These are phyloP conservation scores for Julus scandinavius DNA, from an alignment of 2,888 invertebrate species.

Conservation along the genomic window DNA sequence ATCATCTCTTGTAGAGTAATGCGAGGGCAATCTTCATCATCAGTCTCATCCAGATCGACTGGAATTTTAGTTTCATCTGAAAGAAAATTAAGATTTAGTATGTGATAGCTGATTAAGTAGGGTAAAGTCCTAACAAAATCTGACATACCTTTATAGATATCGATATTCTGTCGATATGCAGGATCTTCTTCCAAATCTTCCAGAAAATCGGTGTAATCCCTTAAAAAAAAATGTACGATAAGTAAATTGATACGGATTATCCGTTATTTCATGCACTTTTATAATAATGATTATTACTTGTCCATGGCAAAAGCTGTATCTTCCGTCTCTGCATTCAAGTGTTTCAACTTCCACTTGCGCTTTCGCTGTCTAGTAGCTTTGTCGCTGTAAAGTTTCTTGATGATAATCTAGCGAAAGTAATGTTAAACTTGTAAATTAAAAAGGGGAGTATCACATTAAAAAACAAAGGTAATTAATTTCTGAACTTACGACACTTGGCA, in stretches of 20 bases:
- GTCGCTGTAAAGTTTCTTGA: slow-evolving; percentile 88
- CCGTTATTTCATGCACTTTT: neutral
- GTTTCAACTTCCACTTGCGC: slow-evolving; percentile 89
- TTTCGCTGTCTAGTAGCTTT: slow-evolving; percentile 76
- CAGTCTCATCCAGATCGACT: slow-evolving; percentile 71
- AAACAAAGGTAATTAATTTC: neutral
- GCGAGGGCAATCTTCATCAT: slow-evolving; percentile 71
- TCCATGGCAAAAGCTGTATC: slow-evolving; percentile 65
- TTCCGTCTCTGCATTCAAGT: slow-evolving; percentile 72
- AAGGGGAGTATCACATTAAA: neutral
- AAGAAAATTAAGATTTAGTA: slow-evolving; percentile 53
- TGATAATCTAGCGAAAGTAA: slow-evolving; percentile 72
- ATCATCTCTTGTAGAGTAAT: slow-evolving; percentile 93
- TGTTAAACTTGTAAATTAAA: neutral
- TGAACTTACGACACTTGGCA: slow-evolving; percentile 84
- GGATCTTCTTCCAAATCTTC: slow-evolving; percentile 98
- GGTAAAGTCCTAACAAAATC: neutral
- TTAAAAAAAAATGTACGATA: slow-evolving; percentile 68
- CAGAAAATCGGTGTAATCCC: slow-evolving; percentile 94
- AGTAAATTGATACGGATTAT: neutral
- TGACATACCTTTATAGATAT: slow-evolving; percentile 77
- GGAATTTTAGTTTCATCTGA: slow-evolving; percentile 60
- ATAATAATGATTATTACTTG: slow-evolving; percentile 61
- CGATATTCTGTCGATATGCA: slow-evolving; percentile 86
- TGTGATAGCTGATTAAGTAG: neutral